Conservation (phyloP, 2,797 vertebrate species). For the Esox lucius region DNA sequence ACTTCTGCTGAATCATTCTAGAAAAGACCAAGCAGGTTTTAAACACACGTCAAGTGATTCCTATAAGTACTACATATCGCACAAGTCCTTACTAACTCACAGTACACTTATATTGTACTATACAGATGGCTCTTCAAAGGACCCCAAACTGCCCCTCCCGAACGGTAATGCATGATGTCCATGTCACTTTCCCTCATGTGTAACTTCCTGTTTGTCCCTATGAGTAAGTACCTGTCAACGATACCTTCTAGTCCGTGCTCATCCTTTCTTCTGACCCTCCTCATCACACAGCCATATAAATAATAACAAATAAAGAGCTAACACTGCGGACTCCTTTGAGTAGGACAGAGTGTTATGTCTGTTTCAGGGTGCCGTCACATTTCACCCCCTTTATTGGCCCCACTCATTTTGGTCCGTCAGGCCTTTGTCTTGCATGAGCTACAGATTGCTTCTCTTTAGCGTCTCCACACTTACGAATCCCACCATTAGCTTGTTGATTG, state of each 20-base stretch:
- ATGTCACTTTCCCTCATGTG: not conserved
- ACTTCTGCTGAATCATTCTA: not conserved
- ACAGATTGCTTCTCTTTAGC: constrained; percentile 16
- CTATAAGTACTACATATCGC: not conserved
- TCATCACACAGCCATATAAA: constrained; percentile 31
- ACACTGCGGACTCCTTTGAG: constrained; percentile 5
- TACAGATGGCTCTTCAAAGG: constrained; percentile 64
- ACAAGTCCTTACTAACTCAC: constrained; percentile 26
- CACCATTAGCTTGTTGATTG: constrained; percentile 23
- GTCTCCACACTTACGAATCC: constrained; percentile 15
- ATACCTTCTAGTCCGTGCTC: constrained; percentile 47
- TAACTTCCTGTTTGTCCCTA: not conserved
- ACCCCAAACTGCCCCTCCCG: constrained; percentile 34
- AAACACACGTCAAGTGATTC: not conserved
- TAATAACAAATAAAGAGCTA: constrained; percentile 26
- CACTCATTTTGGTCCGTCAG: constrained; percentile 25
- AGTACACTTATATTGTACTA: not conserved
- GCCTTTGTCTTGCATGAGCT: constrained; percentile 29
- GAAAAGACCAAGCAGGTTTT: not conserved
- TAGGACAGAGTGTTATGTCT: not conserved
- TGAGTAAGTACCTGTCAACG: constrained; percentile 62
- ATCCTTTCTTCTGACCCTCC: constrained; percentile 29
- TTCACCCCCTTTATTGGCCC: not conserved
- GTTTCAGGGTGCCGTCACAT: constrained; percentile 20
- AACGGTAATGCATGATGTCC: not conserved